Evolutionary conservation across 2,888 invertebrate species (phyloP), one percentile per base, ranked within the genome.

Genomic region (Pseudanteris insignis): DNA sequence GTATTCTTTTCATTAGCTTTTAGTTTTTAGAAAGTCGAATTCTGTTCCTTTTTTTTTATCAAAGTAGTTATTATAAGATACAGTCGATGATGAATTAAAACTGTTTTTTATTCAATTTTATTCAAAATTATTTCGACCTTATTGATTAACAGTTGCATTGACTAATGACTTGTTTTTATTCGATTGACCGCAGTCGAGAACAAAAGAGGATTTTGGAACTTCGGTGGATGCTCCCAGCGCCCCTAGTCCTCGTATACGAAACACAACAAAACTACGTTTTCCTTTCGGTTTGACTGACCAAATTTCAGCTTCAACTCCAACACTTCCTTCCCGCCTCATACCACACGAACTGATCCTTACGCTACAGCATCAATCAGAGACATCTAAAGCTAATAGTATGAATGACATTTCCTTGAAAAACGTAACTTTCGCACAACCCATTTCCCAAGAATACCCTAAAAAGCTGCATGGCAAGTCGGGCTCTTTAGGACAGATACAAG

Each of bases 131-230:
- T n/a, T n/a, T n/a, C n/a, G 32, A 12, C n/a, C 24, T 12, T 44
- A 26, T 37, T 9, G 66, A 61, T 54, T 63, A 66, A 3, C 13
- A 8, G n/a, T 26, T 13, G n/a, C 51, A 24, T 61, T 50, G 30
- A 53, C 41, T 67, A 64, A 55, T 47, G 7, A 55, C 38, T 65
- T 64, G 32, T 57, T 63, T 63, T 40, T 43, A 43, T 63, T 58
- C 34, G 44, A 26, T 54, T 48, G 36, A 54, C 47, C 44, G 10
- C 67, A 77, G 76, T 70, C 67, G 51, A 67, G 70, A 68, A 61
- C 63, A 58, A 74, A 71, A 69, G 69, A 72, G 65, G 74, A 70
- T 59, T 62, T 66, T 62, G 78, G 76, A 62, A 72, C 75, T 50
- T 70, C 73, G 68, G 72, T 72, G 74, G 78, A 77, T 67, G 64